Evolutionary conservation across 2,797 vertebrate genomes (phyloP), one percentile per base, ranked within the genome.

Genomic region (Hylomyscus alleni): DNA sequence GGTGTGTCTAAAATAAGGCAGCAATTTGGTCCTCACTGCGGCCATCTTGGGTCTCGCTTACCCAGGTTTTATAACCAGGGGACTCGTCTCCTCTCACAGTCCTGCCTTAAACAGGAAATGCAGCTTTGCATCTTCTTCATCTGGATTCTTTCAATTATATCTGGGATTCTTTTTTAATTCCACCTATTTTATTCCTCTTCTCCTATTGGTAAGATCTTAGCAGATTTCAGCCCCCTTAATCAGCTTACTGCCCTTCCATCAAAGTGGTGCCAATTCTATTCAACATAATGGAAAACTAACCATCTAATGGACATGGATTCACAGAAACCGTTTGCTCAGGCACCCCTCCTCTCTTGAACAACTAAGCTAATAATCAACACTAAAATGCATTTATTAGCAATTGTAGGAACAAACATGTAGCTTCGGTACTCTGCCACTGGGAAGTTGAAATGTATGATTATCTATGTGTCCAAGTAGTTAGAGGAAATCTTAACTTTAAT

Each of bases 91-190:
- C 22, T 47, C 26, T 56, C 50, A 29, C 1, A 17, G 31, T 56
- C 14, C 3, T 29, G 44, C 62, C 80, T 73, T 65, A 44, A 76
- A 58, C 67, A 60, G 0, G 34, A 34, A 34, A 81, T 22, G 19
- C 17, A 26, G 37, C 6, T 85, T 94, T 89, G 52, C 44, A 50
- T 81, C 56, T 62, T 88, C 84, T 83, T 80, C 84, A 76, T 24
- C 75, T 47, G 58, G 37, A 26, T 7, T 85, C 40, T n/a, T 90
- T 85, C 34, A 34, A 62, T 91, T 86, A 67, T 73, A 92, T 94
- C 40, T 95, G 62, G 14, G 80, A 54, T 89, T 93, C 88, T 17
- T 67, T 95, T 94, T 90, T 75, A n/a, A 95, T 82, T 88, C 72
- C 13, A 6, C 80, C 22, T 19, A 17, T 12, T 95, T 89, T 56